A percentile compares a stretch with the other conserved stretches of the same genome.
Conservation (phyloP, 23 tunicate genomes). For the Diplosoma virens region DNA sequence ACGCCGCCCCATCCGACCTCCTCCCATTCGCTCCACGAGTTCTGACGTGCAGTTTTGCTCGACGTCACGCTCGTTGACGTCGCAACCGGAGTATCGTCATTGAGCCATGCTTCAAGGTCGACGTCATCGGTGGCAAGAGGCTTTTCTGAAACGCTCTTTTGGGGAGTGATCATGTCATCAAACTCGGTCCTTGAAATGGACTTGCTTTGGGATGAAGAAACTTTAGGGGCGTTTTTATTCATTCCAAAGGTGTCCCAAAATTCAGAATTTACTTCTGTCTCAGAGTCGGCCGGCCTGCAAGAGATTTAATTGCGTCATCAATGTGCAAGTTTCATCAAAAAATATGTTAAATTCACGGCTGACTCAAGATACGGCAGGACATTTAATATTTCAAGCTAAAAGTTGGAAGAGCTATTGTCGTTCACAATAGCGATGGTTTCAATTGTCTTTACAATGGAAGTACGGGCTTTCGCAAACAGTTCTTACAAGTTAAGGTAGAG, state of each 20-base stretch:
- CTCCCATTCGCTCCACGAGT: slow-evolving; percentile 80
- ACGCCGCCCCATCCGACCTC: slow-evolving; percentile 68
- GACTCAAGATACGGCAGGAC: no score
- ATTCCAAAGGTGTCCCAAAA: slow-evolving; percentile 91
- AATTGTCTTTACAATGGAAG: no score
- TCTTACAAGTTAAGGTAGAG: no score
- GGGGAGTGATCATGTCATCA: slow-evolving; percentile 65
- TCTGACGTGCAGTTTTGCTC: slow-evolving; percentile 14
- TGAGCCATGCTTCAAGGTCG: slow-evolving; percentile 95
- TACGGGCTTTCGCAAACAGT: no score
- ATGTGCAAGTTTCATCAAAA: no score
- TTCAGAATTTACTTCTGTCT: slow-evolving; percentile 53
- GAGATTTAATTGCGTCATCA: no score
- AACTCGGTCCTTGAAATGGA: slow-evolving; percentile 57
- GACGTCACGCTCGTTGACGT: slow-evolving; percentile 37
- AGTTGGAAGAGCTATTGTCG: no score
- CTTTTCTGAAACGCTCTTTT: slow-evolving; percentile 8
- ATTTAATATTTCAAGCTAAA: no score
- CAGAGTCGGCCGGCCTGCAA: neutral
- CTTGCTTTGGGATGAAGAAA: slow-evolving; percentile 19
- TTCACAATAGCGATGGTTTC: no score
- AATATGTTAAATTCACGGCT: no score
- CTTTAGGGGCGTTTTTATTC: slow-evolving; percentile 8
- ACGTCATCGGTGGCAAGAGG: slow-evolving; percentile 41
- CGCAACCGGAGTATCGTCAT: slow-evolving; percentile 57